These are phyloP conservation scores for Pao palembangensis DNA, from an alignment of 2,113 vertebrate species.

Conservation along the genomic window DNA sequence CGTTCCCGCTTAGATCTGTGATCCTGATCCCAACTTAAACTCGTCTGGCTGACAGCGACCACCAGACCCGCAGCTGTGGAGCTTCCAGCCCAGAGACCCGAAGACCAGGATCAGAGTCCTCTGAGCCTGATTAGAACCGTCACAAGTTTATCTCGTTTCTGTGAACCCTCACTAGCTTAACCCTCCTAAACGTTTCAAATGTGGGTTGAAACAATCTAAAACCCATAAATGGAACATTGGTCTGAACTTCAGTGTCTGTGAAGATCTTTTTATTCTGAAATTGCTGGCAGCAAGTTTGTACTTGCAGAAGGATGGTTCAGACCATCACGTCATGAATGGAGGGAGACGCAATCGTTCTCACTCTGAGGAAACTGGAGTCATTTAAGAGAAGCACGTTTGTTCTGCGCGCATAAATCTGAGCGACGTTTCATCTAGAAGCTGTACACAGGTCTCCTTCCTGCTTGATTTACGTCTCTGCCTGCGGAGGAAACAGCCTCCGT, in stretches of 20 bases:
- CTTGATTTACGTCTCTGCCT: conserved; percentile 69
- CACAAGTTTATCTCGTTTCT: no score
- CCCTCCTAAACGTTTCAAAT: neutral
- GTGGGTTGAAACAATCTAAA: neutral
- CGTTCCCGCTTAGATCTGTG: neutral
- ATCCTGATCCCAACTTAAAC: neutral
- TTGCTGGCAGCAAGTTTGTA: neutral
- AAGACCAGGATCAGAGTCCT: neutral
- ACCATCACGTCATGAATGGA: neutral
- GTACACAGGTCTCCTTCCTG: conserved; percentile 67
- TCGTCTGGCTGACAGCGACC: neutral
- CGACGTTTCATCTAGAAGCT: conserved; percentile 75
- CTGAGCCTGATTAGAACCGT: neutral
- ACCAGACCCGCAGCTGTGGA: no score
- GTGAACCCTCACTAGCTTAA: neutral
- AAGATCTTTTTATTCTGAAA: neutral
- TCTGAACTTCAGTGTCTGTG: neutral
- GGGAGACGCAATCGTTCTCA: neutral
- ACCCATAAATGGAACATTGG: neutral
- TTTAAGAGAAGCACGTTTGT: conserved; percentile 72
- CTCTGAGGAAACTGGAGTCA: conserved; percentile 65
- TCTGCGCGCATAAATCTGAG: conserved; percentile 73
- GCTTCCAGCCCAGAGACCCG: neutral
- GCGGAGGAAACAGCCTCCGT: conserved; percentile 16
- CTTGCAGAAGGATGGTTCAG: neutral